phyloP scores from a whole-genome alignment of 2,888 invertebrate genomes.

The Diploptera punctata region DNA sequence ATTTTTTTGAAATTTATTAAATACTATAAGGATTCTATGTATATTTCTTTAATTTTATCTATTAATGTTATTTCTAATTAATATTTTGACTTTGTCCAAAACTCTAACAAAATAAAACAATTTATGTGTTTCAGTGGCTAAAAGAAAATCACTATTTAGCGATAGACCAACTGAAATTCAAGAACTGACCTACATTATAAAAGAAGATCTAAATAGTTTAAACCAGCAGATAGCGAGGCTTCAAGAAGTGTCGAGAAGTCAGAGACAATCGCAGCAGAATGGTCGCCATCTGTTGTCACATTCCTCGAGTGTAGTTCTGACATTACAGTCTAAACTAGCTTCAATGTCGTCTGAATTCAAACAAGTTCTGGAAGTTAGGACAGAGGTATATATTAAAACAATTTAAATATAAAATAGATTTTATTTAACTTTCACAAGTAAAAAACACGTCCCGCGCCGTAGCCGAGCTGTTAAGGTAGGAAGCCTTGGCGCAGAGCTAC shows the following conservation, averaged over 20 bases:
- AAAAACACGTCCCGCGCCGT: too few species aligned
- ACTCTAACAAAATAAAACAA: not conserved
- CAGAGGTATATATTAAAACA: constrained; percentile 74
- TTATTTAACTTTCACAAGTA: too few species aligned
- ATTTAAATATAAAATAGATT: too few species aligned
- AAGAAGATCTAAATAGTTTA: constrained; percentile 92
- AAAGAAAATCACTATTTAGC: constrained; percentile 95
- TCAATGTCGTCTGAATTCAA: constrained; percentile 98
- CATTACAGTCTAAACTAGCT: constrained; percentile 92
- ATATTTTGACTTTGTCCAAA: not conserved
- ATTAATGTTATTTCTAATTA: not conserved
- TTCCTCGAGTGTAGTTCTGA: constrained; percentile 91
- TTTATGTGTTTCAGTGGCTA: constrained; percentile 80
- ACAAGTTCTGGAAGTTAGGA: constrained; percentile 95
- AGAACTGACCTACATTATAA: constrained; percentile 95
- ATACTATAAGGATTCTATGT: too few species aligned
- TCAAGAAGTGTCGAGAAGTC: constrained; percentile 80
- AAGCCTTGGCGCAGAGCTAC: too few species aligned
- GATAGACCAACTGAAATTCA: constrained; percentile 96
- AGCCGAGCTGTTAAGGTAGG: too few species aligned
- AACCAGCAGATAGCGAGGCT: constrained; percentile 97
- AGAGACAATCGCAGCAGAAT: constrained; percentile 58
- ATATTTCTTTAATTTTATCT: not conserved
- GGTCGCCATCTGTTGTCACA: constrained; percentile 84
- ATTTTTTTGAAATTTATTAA: not conserved